phyloP scores from a whole-genome alignment of 2,113 vertebrate species.

The Thunnus thynnus region DNA sequence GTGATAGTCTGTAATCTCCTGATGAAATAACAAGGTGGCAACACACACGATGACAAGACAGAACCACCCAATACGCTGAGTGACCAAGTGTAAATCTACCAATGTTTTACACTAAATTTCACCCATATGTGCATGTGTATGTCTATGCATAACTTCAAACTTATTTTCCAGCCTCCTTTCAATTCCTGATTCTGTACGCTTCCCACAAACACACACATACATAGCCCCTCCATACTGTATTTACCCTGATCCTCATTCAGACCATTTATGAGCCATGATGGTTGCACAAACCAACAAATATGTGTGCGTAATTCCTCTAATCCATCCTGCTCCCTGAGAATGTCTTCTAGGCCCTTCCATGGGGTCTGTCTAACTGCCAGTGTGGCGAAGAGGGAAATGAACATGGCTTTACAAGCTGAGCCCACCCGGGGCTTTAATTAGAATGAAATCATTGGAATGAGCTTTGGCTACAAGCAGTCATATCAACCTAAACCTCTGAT shows the following conservation, averaged over 20 bases:
- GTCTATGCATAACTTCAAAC: neutral
- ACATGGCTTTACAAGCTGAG: slow-evolving; percentile 66
- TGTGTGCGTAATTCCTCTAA: slow-evolving; percentile 53
- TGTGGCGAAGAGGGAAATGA: slow-evolving; percentile 69
- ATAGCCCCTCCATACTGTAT: slow-evolving; percentile 11
- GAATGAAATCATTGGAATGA: slow-evolving; percentile 64
- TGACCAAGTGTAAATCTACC: slow-evolving; percentile 15
- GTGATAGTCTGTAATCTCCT: neutral
- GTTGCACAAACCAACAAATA: slow-evolving; percentile 65
- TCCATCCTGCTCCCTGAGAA: slow-evolving; percentile 50
- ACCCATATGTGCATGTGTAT: neutral
- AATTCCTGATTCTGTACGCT: slow-evolving; percentile 9
- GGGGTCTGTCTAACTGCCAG: slow-evolving; percentile 62
- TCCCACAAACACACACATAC: slow-evolving; percentile 6
- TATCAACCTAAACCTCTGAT: slow-evolving; percentile 33
- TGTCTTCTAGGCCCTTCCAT: slow-evolving; percentile 60
- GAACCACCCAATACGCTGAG: slow-evolving; percentile 20
- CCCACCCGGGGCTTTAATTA: slow-evolving; percentile 77
- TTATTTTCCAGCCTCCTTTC: neutral
- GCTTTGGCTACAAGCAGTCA: slow-evolving; percentile 27
- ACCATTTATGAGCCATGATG: slow-evolving; percentile 46
- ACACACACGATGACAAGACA: slow-evolving; percentile 16
- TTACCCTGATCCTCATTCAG: slow-evolving; percentile 47
- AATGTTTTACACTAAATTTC: slow-evolving; percentile 20
- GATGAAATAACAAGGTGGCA: slow-evolving; percentile 29